Percentiles rank a stretch among this genome's conserved stretches.
These are phyloP conservation scores for Hirtodrosophila histrioides DNA, from an alignment of 2,888 invertebrate genomes.

Conservation along the genomic window DNA sequence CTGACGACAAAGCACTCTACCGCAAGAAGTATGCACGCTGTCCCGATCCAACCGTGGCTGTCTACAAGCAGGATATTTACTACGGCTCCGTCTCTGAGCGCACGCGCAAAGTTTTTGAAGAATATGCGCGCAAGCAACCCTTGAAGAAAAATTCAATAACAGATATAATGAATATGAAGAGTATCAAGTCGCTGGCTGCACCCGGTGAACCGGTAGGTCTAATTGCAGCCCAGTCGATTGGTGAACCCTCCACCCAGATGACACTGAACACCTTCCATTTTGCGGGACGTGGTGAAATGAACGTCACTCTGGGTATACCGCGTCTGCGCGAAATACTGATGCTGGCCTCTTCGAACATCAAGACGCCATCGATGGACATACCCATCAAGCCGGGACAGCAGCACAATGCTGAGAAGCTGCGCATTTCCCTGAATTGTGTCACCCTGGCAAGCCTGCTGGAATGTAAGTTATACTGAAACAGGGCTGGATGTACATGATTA, in stretches of 20 bases:
- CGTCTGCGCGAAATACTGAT: conserved; percentile 98
- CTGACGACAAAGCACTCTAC: conserved; percentile 86
- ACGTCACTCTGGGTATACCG: conserved; percentile 99
- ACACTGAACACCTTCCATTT: conserved; percentile 99
- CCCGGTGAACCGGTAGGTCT: conserved; percentile 97
- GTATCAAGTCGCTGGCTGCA: conserved; percentile 90
- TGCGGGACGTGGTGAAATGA: conserved; percentile 99
- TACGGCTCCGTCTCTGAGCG: conserved; percentile 94
- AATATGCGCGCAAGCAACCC: conserved; percentile 86
- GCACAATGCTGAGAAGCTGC: conserved; percentile 88
- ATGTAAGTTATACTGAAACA: conserved; percentile 75
- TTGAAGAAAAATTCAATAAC: conserved; percentile 85
- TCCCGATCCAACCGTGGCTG: conserved; percentile 91
- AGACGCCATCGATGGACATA: conserved; percentile 98
- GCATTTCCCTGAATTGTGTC: conserved; percentile 90
- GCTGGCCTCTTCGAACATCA: conserved; percentile 96
- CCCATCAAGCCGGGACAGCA: conserved; percentile 88
- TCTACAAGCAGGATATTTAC: conserved; percentile 89
- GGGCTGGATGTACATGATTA: neutral
- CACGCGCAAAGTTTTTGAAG: conserved; percentile 88
- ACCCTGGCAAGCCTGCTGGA: conserved; percentile 92
- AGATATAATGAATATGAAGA: conserved; percentile 91
- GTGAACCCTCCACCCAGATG: conserved; percentile 99
- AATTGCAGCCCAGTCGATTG: conserved; percentile 98
- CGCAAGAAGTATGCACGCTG: conserved; percentile 85